A percentile compares a stretch with the other conserved stretches of the same genome.
Conservation (phyloP, 1,140 invertebrate genomes). For the Drosophila teissieri region DNA sequence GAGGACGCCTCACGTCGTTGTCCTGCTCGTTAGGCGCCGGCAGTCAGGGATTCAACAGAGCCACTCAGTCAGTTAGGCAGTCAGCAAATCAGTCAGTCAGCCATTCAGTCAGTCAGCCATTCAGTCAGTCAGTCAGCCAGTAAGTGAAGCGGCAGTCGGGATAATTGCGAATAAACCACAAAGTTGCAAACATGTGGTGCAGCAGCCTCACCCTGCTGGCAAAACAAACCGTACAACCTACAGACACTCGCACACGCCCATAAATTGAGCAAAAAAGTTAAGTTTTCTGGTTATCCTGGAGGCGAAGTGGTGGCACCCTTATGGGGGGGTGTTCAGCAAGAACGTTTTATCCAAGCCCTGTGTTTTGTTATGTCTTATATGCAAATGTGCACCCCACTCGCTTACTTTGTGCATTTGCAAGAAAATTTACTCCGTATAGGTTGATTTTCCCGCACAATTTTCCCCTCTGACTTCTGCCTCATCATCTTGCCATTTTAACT, state of each 20-base stretch:
- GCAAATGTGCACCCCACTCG: conserved; percentile 58
- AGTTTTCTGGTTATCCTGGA: conserved; percentile 57
- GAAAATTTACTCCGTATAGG: conserved; percentile 67
- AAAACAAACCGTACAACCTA: not conserved
- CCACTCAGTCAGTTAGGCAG: conserved; percentile 19
- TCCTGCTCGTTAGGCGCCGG: conserved; percentile 48
- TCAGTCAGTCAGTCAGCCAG: conserved; percentile 32
- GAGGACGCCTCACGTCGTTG: conserved; percentile 53
- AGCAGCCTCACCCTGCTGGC: conserved; percentile 48
- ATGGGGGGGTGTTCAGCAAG: conserved; percentile 56
- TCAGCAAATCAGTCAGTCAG: conserved; percentile 27
- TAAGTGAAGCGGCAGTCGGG: conserved; percentile 50
- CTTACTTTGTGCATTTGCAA: conserved; percentile 55
- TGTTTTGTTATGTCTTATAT: conserved; percentile 75
- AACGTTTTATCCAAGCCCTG: conserved; percentile 63
- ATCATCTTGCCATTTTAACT: conserved; percentile 40
- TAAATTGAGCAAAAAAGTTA: conserved; percentile 51
- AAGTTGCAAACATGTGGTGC: conserved; percentile 78
- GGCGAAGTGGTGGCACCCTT: conserved; percentile 28
- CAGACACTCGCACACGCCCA: conserved; percentile 36
- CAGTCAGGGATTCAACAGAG: conserved; percentile 15
- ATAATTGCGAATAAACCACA: conserved; percentile 83
- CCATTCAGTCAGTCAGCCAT: conserved; percentile 17
- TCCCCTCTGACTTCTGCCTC: conserved; percentile 15
- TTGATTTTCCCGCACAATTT: conserved; percentile 56